Base-by-base conservation (phyloP, 2,888 invertebrate genomes). In the Incurvaria masculella region DNA sequence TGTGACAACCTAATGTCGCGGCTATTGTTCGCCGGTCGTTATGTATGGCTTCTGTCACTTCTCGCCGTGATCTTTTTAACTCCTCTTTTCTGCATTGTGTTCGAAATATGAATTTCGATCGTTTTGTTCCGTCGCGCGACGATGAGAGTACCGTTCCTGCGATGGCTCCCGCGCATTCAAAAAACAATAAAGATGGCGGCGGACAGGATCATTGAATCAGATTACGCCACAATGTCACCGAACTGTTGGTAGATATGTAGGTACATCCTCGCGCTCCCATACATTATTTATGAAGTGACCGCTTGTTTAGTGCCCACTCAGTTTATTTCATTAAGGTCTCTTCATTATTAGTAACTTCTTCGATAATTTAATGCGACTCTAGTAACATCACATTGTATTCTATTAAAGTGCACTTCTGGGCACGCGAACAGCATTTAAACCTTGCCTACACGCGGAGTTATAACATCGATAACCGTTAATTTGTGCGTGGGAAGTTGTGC, bases 141-240 rank as follows among this genome's bases (percentile, higher is more conserved):
- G 33, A 33, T 33, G 33, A 8, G 33, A 14, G 3, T 33, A 8
- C 33, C 69, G 69, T 69, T 72, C 68, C 61, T 59, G 63, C 62
- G 68, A 62, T 57, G 59, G 62, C 42, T 42, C 41, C 27, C 14
- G 48, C 49, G 49, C 55, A 26, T 41, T 26, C 41, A 20, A 21
- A 59, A 66, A 68, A 71, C 69, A 66, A 50, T 20, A 57, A 69
- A 64, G 55, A 65, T 63, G 66, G 64, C 63, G 50, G 61, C 8
- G n/a, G 18, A 59, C 67, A 61, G 68, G 68, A 72, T 69, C 72
- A 73, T 69, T 75, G 74, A n/a, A 72, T 72, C 69, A 69, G 69
- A 74, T 75, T 73, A 70, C 70, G 68, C n/a, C n/a, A n/a, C 70
- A 71, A 75, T 72, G 72, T 64, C 65, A 68, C 72, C 66, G 62